phyloP scores from a whole-genome alignment of 2,888 invertebrate genomes.

The Anoplius nigerrimus region DNA sequence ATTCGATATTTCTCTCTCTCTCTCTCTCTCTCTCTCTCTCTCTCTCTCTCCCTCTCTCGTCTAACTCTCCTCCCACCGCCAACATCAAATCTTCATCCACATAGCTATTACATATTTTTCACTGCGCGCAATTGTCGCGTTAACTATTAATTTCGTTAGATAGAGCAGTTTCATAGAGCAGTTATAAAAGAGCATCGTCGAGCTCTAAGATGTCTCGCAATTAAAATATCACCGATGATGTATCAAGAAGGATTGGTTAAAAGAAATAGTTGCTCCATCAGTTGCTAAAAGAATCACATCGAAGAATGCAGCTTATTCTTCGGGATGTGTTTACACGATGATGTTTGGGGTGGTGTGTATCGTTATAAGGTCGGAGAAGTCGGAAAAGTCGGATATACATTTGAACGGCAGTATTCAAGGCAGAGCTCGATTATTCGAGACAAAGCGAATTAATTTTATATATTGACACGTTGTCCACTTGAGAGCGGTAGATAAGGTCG shows the following conservation, averaged over 20 bases:
- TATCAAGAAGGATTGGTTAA: background rate
- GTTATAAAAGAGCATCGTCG: no score
- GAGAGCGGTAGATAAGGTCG: conserved; percentile 58
- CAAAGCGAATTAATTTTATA: conserved; percentile 55
- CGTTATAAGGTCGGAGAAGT: conserved; percentile 43
- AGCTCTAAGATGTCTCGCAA: no score
- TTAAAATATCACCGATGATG: no score
- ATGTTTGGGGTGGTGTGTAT: no score
- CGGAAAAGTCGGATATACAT: conserved; percentile 56
- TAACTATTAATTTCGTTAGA: no score
- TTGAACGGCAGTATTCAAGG: conserved; percentile 53
- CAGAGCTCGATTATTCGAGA: conserved; percentile 59
- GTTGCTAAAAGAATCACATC: conserved; percentile 28
- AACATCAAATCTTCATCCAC: no score
- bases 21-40: no score
- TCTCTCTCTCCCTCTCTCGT: conserved; percentile 4
- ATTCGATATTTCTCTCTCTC: conserved; percentile 52
- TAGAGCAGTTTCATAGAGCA: no score
- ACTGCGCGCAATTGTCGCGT: no score
- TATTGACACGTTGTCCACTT: conserved; percentile 59
- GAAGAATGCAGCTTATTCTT: conserved; percentile 22
- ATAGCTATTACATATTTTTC: no score
- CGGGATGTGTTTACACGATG: no score
- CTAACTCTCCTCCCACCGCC: conserved; percentile 2
- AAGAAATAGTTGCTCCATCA: background rate